Evolutionary conservation across 2,797 vertebrate genomes (phyloP), one percentile per base, ranked within the genome.

Genomic region (Myoxocephalus aenaeus): DNA sequence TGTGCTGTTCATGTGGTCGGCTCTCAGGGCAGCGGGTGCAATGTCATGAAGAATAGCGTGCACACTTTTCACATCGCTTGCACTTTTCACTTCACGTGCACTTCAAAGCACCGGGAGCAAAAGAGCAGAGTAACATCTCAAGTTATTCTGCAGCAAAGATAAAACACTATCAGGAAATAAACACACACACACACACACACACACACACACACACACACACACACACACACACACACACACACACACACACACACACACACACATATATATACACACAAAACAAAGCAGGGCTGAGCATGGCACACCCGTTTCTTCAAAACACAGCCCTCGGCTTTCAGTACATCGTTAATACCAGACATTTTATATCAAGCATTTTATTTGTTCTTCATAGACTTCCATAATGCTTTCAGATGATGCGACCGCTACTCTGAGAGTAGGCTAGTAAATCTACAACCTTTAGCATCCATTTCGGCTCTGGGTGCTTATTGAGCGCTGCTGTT

Each of bases 361-460:
- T 94, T 94, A 92, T 94, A 92, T 93, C 88, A 88, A 89, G 88
- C 90, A 73, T 92, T 94, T 94, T 92, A 93, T 94, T 92, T 92
- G 88, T 90, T 92, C 88, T 90, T 90, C 87, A 75, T 87, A 90
- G 84, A 88, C 89, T 87, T 89, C 86, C 86, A 78, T 93, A 93
- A 94, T 94, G 93, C 91, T 94, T 92, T 93, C 86, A 91, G 89
- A 90, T 90, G 89, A 94, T 92, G 91, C 59, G 89, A 85, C 90
- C 83, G 69, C 91, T 82, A 79, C 87, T 84, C 85, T 86, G 87
- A 92, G 87, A 92, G 91, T 85, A 92, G 89, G 89, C 92, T 91
- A 90, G 94, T 94, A 94, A 94, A 94, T 92, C 91, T 87, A 84
- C 91, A 92, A 79, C 86, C 86, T 87, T 90, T 83, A 86, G 88